Evolutionary conservation across 2,888 invertebrate genomes (phyloP).

Genomic region (Blastobasis lacticolella): DNA sequence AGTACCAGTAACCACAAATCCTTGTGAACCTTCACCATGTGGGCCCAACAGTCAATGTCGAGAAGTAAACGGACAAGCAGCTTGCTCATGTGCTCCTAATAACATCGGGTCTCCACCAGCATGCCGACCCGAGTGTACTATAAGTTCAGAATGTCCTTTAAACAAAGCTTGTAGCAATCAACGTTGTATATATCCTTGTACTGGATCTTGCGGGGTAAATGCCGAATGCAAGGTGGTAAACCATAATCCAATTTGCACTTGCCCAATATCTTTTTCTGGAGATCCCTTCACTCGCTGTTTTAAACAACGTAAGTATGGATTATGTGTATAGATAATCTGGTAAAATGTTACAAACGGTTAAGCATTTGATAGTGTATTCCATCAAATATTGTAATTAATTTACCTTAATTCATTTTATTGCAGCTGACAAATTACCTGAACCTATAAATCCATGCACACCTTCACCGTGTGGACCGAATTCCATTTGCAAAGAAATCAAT

Average conservation of each 20-base stretch:
- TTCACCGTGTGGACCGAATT: constrained; percentile 86
- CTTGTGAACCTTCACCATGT: constrained; percentile 78
- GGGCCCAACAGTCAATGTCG: constrained; percentile 78
- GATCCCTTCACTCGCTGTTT: constrained; percentile 79
- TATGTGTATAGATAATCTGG: not conserved
- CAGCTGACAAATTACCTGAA: constrained; percentile 67
- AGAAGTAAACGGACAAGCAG: constrained; percentile 77
- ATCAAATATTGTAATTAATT: not conserved
- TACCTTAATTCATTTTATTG: constrained; percentile 15
- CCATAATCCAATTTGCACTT: constrained; percentile 83
- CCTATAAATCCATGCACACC: constrained; percentile 80
- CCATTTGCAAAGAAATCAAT: constrained; percentile 80
- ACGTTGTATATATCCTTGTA: constrained; percentile 82
- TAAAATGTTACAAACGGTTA: not conserved
- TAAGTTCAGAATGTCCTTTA: constrained; percentile 81
- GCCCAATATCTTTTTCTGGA: constrained; percentile 76
- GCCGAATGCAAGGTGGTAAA: constrained; percentile 85
- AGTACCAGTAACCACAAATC: constrained; percentile 68
- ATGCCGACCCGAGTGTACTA: constrained; percentile 82
- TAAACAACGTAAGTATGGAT: constrained; percentile 60
- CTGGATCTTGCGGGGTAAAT: constrained; percentile 80
- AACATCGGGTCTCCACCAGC: constrained; percentile 78
- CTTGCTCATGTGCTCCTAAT: constrained; percentile 79
- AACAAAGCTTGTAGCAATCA: constrained; percentile 81
- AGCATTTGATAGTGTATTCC: not conserved